Percentiles rank a stretch among this genome's conserved stretches.
Evolutionary conservation across 2,113 vertebrate species (phyloP).

Genomic region (Hystrix cristata): DNA sequence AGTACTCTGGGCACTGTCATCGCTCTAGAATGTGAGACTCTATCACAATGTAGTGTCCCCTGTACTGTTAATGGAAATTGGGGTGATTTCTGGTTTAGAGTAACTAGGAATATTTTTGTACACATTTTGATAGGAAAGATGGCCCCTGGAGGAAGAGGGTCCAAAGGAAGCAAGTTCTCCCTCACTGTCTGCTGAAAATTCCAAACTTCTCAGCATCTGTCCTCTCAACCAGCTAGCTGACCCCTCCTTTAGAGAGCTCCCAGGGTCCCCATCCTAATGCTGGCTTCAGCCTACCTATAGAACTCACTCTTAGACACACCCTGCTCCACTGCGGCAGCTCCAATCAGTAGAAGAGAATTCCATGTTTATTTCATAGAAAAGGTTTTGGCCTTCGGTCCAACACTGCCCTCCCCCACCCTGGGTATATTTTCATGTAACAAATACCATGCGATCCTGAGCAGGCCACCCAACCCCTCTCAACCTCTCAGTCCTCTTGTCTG

Average conservation of each 20-base stretch:
- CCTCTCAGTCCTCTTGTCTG: background rate
- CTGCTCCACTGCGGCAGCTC: background rate
- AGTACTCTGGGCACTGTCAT: background rate
- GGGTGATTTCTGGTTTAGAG: background rate
- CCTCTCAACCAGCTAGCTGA: background rate
- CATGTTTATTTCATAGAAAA: slow-evolving; percentile 10
- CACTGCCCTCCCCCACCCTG: background rate
- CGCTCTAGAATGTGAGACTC: background rate
- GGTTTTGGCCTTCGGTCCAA: background rate
- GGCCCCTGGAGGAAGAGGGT: background rate
- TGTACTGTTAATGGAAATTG: background rate
- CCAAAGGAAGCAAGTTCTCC: background rate
- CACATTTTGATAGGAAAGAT: background rate
- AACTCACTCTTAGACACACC: background rate
- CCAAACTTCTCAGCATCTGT: background rate
- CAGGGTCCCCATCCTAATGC: background rate
- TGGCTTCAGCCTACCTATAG: background rate
- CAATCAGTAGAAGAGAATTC: background rate
- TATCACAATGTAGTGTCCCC: background rate
- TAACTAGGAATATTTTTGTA: background rate
- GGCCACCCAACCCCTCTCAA: background rate
- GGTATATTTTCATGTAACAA: background rate
- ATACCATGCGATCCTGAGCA: background rate
- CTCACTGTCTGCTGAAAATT: background rate
- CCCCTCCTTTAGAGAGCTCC: background rate